Base-by-base conservation (phyloP, 2,797 vertebrate species). In the Acrossocheilus wenchowensis region DNA sequence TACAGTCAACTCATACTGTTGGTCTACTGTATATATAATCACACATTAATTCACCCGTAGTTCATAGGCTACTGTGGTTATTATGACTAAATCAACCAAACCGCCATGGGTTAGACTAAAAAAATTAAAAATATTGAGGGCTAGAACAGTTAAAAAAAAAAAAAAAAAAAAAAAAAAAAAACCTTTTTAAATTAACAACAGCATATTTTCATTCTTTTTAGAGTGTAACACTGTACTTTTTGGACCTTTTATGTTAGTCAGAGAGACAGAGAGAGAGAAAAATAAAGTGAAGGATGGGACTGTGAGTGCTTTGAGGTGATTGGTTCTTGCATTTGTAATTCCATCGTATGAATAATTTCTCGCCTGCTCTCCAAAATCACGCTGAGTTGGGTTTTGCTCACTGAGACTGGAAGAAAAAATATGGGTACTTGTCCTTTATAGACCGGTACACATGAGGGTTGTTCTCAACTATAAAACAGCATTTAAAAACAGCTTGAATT, bases 321-420 rank as follows among this genome's bases (percentile, higher is more conserved):
- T 77, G 82, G 41, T 78, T 78, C 26, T 68, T 54, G 30, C 83
- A 84, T 84, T 78, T 68, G 45, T 68, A 77, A 77, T 84, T 84
- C 57, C 73, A 78, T 52, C 34, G 2, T 39, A 68, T 66, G 30
- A 84, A 84, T 84, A 78, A 66, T 84, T 52, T 78, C 34, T 66
- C 41, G 15, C 21, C 43, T 68, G 60, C 43, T 77, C 43, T 84
- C 54, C 0, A 0, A 78, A 68, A 77, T 68, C 83, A 43, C 12
- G 2, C 57, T 14, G 14, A 52, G 52, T 34, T 41, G 17, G 39
- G 73, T 41, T 54, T 85, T 82, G 34, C 81, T 71, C 66, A 60
- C 34, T 50, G 41, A 30, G 23, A 69, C 62, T 52, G 45, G 52
- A 6, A 1, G 0, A 1, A 36, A 43, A 52, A 23, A 21, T 11